These are phyloP conservation scores for Thera obeliscata DNA, from an alignment of 2,888 invertebrate species.

Conservation along the genomic window DNA sequence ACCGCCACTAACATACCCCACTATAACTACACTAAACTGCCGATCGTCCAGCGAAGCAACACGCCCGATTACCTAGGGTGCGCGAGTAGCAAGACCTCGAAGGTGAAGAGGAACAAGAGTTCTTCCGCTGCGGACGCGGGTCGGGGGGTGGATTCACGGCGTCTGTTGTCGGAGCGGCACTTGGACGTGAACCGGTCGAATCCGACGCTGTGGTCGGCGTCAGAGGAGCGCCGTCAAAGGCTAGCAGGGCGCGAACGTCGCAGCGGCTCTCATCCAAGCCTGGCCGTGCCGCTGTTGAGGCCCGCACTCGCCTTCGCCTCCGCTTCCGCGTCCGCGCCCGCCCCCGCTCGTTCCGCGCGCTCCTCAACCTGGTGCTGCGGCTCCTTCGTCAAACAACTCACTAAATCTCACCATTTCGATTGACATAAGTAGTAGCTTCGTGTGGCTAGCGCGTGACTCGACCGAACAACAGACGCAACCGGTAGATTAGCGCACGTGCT, in stretches of 20 bases:
- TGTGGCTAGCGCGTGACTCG: conserved; percentile 21
- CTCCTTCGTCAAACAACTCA: conserved; percentile 90
- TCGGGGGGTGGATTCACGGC: conserved; percentile 68
- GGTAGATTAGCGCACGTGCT: conserved; percentile 1
- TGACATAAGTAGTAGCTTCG: conserved; percentile 70
- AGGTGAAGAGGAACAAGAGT: conserved; percentile 81
- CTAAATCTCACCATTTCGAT: conserved; percentile 90
- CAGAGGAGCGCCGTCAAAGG: conserved; percentile 63
- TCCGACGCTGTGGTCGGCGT: conserved; percentile 75
- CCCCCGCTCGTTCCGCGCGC: conserved; percentile 78
- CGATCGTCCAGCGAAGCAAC: conserved; percentile 66
- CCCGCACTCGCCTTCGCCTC: conserved; percentile 44
- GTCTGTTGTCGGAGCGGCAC: conserved; percentile 70
- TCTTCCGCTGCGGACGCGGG: conserved; percentile 78
- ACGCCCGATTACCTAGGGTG: conserved; percentile 68
- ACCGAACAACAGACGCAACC: background rate
- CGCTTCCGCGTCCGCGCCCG: conserved; percentile 43
- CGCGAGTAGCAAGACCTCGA: conserved; percentile 56
- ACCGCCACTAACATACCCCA: conserved; percentile 81
- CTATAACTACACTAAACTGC: conserved; percentile 74
- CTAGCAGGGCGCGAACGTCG: conserved; percentile 62
- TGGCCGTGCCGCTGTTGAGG: conserved; percentile 85
- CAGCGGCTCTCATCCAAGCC: conserved; percentile 70
- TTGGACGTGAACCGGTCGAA: conserved; percentile 78
- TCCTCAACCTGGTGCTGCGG: conserved; percentile 92